Percentiles rank a stretch among this genome's conserved stretches.
These are phyloP conservation scores for Manduca sexta DNA, from an alignment of 1,140 invertebrate species.

Conservation along the genomic window DNA sequence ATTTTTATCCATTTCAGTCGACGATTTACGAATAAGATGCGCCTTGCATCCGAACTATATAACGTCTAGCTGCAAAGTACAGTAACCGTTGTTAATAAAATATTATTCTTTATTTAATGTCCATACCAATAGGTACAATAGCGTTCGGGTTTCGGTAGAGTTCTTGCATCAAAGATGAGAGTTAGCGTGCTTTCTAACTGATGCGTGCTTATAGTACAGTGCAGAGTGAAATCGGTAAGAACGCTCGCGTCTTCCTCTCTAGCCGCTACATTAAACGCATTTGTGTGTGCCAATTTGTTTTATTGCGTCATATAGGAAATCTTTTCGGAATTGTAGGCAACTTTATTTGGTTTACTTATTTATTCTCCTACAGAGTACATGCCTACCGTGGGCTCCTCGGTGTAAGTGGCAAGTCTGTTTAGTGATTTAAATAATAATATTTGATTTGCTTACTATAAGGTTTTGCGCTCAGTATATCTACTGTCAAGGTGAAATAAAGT, in stretches of 20 bases:
- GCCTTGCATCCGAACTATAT: background rate
- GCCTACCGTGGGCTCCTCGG: too few species aligned
- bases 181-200: conserved; percentile 48
- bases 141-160: background rate
- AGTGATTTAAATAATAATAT: too few species aligned
- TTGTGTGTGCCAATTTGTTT: too few species aligned
- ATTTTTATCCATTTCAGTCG: background rate
- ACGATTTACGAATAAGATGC: background rate
- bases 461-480: too few species aligned
- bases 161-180: conserved; percentile 40
- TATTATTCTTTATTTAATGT: background rate
- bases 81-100: background rate
- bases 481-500: too few species aligned
- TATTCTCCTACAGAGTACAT: too few species aligned
- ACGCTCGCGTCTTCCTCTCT: conserved; percentile 4
- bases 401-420: too few species aligned
- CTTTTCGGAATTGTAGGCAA: too few species aligned
- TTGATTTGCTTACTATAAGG: too few species aligned
- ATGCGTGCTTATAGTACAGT: conserved; percentile 29
- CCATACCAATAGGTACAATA: background rate
- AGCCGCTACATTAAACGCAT: too few species aligned
- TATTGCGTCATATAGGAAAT: too few species aligned
- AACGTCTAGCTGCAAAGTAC: background rate
- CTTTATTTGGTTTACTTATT: too few species aligned
- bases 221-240: conserved; percentile 48